Conservation (phyloP, 2,113 vertebrate species). For the Grantiella picta region DNA sequence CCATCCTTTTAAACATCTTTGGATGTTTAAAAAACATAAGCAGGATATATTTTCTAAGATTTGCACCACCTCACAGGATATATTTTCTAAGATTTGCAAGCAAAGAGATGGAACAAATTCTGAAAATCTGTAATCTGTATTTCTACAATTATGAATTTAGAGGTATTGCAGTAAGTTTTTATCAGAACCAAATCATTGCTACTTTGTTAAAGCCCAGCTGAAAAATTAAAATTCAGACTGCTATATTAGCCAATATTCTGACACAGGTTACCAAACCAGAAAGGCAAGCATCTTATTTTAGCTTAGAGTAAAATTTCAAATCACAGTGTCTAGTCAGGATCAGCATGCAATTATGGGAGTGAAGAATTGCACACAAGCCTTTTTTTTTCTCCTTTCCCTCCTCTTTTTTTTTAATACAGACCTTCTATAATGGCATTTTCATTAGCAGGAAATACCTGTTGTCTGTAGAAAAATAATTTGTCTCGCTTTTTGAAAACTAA, state of each 20-base stretch:
- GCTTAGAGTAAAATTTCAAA: slow-evolving; percentile 13
- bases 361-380: neutral
- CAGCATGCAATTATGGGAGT: neutral
- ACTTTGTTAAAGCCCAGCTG: neutral
- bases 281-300: neutral
- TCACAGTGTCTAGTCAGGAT: neutral
- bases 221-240: neutral
- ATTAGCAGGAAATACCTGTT: slow-evolving; percentile 8
- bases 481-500: slow-evolving; percentile 22
- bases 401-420: neutral
- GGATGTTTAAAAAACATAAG: too few species aligned
- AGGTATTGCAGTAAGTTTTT: neutral
- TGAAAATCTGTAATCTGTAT: neutral
- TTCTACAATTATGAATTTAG: neutral
- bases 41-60: too few species aligned
- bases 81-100: neutral
- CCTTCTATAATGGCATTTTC: slow-evolving; percentile 8
- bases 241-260: neutral
- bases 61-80: too few species aligned
- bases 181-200: neutral
- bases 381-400: neutral
- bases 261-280: neutral
- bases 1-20: neutral
- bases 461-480: neutral
- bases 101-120: neutral